These are phyloP conservation scores for Kradibia gibbosae DNA, from an alignment of 1,140 invertebrate genomes.

Conservation along the genomic window DNA sequence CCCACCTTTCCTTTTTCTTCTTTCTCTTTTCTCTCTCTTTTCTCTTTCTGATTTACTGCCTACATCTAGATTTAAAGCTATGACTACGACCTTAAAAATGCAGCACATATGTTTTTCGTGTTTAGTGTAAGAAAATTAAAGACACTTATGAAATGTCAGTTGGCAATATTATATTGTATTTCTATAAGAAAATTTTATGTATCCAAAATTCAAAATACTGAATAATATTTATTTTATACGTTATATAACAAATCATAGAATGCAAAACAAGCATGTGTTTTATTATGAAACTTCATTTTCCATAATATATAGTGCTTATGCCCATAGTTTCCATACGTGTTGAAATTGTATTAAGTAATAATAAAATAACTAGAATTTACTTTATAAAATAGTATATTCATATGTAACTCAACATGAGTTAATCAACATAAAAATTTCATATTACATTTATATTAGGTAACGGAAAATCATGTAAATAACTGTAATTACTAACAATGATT, in stretches of 20 bases:
- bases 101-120: not conserved
- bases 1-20: not conserved
- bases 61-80: not conserved
- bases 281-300: too few species aligned
- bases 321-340: not conserved
- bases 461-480: not conserved
- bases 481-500: conserved; percentile 19
- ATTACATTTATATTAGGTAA: conserved; percentile 31
- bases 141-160: not conserved
- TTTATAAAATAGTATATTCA: conserved; percentile 26
- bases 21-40: conserved; percentile 32
- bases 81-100: conserved; percentile 26
- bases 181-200: not conserved
- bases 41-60: not conserved
- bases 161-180: not conserved
- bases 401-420: conserved; percentile 27
- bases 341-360: not conserved
- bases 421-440: conserved; percentile 21
- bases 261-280: too few species aligned
- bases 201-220: too few species aligned
- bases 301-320: too few species aligned
- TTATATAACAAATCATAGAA: too few species aligned
- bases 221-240: too few species aligned
- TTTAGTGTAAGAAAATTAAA: not conserved
- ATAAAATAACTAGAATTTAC: conserved; percentile 8